Evolutionary conservation across 2,797 vertebrate species (phyloP), one percentile per base, ranked within the genome.

Genomic region (Galagoides demidoff): DNA sequence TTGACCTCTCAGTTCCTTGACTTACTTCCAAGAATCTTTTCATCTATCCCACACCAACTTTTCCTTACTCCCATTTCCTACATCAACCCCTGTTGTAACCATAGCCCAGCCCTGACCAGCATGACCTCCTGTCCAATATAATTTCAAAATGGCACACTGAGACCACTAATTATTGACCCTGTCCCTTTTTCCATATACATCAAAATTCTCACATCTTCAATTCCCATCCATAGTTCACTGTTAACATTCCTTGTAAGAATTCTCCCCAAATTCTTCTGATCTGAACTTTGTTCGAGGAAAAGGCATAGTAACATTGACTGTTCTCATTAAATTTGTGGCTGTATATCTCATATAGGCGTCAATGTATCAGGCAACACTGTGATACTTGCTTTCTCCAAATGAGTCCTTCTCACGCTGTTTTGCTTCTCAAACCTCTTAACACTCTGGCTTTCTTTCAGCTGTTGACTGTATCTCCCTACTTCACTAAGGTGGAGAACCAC

Each of bases 81-180:
- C 17, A 55, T 61, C 55, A 10, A 25, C 5, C 31, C 25, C 39
- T 13, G 45, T 45, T 34, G 16, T 85, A 27, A 43, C 5, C 12
- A 22, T 1, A 68, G 23, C 27, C 23, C 0, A 6, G 2, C 29
- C 1, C 14, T 25, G 11, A 23, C 31, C 4, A 63, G 43, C 11
- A 27, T 13, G 25, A 29, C 73, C 45, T 66, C 70, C n/a, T 17
- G 0, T 20, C 45, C 73, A n/a, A 57, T 12, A 66, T 29, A 70
- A 5, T 81, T 74, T 43, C 61, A 74, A 45, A 76, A 23, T 31
- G 68, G 13, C 8, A 76, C 82, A 19, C 8, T 1, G 5, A 68
- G 20, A 37, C 27, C 45, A 45, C 27, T 57, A 39, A 2, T 23
- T 64, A 64, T 4, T 49, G 37, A 34, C 59, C 23, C 23, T 85